Percentiles rank a stretch among this genome's conserved stretches.
Evolutionary conservation across 2,113 vertebrate genomes (phyloP).

Genomic region (Semnopithecus entellus): DNA sequence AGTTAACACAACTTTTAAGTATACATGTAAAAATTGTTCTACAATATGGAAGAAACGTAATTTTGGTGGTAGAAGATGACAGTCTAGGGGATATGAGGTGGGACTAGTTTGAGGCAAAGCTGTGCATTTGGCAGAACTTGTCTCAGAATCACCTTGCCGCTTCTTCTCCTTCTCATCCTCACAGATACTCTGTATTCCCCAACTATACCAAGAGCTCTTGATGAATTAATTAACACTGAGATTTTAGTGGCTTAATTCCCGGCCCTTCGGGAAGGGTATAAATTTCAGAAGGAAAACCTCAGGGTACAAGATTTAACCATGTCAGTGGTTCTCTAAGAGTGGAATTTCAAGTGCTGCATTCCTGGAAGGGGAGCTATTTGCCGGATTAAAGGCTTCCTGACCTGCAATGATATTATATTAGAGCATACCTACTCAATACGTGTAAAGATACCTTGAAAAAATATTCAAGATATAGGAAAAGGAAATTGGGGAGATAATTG

Average conservation of each 20-base stretch:
- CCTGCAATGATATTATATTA: background rate
- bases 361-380: background rate
- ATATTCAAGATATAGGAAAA: slow-evolving; percentile 3
- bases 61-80: background rate
- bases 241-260: slow-evolving; percentile 43
- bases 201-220: background rate
- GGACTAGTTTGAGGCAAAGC: background rate
- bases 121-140: background rate
- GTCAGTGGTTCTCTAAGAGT: background rate
- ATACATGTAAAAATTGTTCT: background rate
- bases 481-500: background rate
- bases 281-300: slow-evolving; percentile 28
- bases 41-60: background rate
- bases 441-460: background rate
- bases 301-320: slow-evolving; percentile 38
- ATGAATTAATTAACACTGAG: slow-evolving; percentile 21
- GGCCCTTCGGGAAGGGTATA: background rate
- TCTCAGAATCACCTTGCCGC: background rate
- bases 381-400: slow-evolving; percentile 20
- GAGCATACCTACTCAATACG: background rate
- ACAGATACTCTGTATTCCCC: background rate
- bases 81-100: background rate
- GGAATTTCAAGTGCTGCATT: slow-evolving; percentile 46
- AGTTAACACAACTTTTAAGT: background rate
- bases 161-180: background rate